Base-by-base conservation (phyloP, 2,113 vertebrate species). In the Oreochromis niloticus region DNA sequence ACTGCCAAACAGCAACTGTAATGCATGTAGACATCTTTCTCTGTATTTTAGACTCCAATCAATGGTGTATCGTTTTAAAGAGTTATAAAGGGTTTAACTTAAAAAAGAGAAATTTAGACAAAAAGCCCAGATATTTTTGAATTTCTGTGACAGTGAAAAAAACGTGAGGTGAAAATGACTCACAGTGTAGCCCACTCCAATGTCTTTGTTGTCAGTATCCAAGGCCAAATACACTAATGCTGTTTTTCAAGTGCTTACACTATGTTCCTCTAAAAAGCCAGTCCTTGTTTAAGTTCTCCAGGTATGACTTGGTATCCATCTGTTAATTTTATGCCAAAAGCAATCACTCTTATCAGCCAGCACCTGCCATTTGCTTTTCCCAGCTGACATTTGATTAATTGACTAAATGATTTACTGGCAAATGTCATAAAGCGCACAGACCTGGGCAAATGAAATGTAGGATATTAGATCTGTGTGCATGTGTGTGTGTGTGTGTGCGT, bases 341-440 rank as follows among this genome's bases (percentile, higher is more conserved):
- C 43, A 27, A 81, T 81, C 54, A 32, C 55, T 82, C 82, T 93
- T 91, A 90, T 90, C 89, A 87, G 85, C 78, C 87, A 89, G 83
- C 78, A 79, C 56, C 89, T 95, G 90, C 66, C 89, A 90, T 94
- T 93, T 94, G 73, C 85, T 82, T 91, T 89, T 85, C 83, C 61
- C 50, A 24, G 85, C 85, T 96, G 93, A 92, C 91, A 95, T 95
- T 93, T 94, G 87, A 95, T 94, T 89, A 93, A 90, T 85, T 93
- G 90, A 90, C 86, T 36, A 86, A 87, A 89, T 52, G 48, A 92
- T 89, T 91, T 90, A 81, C 86, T 57, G 56, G 89, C 32, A 95
- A 95, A 94, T 94, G 92, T 88, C 94, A 95, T 55, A 59, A 36
- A 46, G 9, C 34, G 3, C 66, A 78, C 50, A 86, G 48, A 73